Conservation (phyloP, 2,888 invertebrate genomes). For the Apocheima hispidaria region DNA sequence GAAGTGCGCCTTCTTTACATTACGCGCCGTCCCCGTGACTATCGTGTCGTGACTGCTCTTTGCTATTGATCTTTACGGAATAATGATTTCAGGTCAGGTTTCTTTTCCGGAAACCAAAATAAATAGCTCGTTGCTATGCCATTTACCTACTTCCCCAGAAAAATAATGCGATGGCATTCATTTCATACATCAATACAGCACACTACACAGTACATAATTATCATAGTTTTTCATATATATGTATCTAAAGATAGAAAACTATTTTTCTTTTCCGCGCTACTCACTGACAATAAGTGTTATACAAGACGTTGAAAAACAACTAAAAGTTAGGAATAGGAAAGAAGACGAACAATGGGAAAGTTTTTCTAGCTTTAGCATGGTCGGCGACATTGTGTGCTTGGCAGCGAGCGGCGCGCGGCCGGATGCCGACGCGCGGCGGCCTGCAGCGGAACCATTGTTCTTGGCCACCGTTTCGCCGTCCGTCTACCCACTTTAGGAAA, state of each 20-base stretch:
- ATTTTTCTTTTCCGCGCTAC: slow-evolving; percentile 48
- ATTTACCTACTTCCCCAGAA: slow-evolving; percentile 16
- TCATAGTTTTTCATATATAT: too few species aligned
- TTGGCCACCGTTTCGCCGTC: slow-evolving; percentile 65
- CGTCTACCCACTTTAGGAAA: slow-evolving; percentile 77
- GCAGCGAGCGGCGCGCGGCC: slow-evolving; percentile 61
- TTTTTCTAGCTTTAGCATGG: slow-evolving; percentile 74
- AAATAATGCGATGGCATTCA: slow-evolving; percentile 3
- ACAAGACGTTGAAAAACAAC: slow-evolving; percentile 65
- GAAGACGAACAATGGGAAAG: slow-evolving; percentile 69
- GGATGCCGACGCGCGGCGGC: slow-evolving; percentile 58
- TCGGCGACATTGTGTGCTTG: slow-evolving; percentile 71
- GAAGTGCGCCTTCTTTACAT: slow-evolving; percentile 40
- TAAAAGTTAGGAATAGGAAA: slow-evolving; percentile 72
- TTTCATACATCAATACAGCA: slow-evolving; percentile 21
- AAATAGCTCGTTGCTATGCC: slow-evolving; percentile 31
- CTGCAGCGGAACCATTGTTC: slow-evolving; percentile 70
- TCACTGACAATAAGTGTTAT: slow-evolving; percentile 55
- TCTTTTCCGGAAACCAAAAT: slow-evolving; percentile 36
- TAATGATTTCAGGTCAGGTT: slow-evolving; percentile 36
- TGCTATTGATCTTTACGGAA: slow-evolving; percentile 45
- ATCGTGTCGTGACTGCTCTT: slow-evolving; percentile 53
- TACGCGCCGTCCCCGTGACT: slow-evolving; percentile 42
- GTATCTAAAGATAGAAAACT: slow-evolving; percentile 2
- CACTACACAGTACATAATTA: not conserved